phyloP scores from a whole-genome alignment of 2,113 vertebrate genomes.

The Thalassoma bifasciatum region DNA sequence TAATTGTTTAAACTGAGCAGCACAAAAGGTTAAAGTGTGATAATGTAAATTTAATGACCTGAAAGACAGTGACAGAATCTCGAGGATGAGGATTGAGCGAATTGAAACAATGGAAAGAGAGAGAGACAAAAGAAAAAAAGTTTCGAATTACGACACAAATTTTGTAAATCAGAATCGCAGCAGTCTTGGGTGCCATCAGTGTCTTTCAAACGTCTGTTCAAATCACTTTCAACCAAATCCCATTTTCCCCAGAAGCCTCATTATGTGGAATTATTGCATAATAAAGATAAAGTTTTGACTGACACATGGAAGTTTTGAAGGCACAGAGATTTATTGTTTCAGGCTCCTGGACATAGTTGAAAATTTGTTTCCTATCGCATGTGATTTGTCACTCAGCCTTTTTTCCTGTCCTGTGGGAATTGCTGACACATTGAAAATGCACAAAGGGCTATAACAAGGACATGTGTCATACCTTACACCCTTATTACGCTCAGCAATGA shows the following conservation, averaged over 20 bases:
- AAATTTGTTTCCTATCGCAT: constrained; percentile 66
- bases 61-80: no score
- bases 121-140: no score
- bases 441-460: constrained; percentile 79
- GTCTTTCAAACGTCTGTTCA: neutral
- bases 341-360: constrained; percentile 52
- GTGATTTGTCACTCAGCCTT: constrained; percentile 69
- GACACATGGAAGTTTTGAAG: constrained; percentile 42
- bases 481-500: constrained; percentile 76
- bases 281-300: constrained; percentile 49
- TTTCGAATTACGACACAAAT: neutral
- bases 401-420: constrained; percentile 53
- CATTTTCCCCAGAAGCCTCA: constrained; percentile 38
- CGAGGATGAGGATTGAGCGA: no score
- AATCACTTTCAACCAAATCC: constrained; percentile 12
- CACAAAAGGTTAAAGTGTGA: no score
- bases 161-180: neutral
- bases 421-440: constrained; percentile 73
- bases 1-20: no score
- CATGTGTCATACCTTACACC: constrained; percentile 77
- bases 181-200: neutral
- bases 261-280: constrained; percentile 36
- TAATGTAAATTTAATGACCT: no score
- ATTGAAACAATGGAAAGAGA: neutral
- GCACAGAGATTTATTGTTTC: constrained; percentile 15